Conservation (phyloP, 2,888 invertebrate genomes). For the Hirtodrosophila duncani region DNA sequence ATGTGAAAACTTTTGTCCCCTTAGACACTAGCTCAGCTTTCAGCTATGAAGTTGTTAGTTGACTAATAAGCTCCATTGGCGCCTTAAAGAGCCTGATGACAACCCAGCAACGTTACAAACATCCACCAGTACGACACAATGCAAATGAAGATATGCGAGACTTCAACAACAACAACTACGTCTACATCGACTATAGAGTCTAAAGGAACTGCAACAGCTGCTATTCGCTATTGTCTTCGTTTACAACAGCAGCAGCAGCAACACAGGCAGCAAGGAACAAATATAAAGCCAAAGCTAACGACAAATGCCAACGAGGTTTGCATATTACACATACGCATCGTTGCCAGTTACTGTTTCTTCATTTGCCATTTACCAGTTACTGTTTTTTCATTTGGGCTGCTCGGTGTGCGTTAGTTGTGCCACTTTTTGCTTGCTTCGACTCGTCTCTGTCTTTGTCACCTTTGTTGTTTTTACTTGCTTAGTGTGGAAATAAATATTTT, state of each 20-base stretch:
- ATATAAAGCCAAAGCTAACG: conserved; percentile 13
- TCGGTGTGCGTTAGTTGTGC: conserved; percentile 25
- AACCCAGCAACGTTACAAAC: conserved; percentile 8
- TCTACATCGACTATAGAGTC: background rate
- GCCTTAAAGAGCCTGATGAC: conserved; percentile 23
- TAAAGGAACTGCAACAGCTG: conserved; percentile 2
- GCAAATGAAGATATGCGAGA: conserved; percentile 42
- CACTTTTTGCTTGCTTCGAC: conserved; percentile 23
- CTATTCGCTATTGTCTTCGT: conserved; percentile 22
- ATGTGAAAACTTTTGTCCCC: conserved; percentile 29
- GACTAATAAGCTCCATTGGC: conserved; percentile 30
- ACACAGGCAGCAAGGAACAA: background rate
- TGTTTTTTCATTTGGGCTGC: conserved; percentile 5
- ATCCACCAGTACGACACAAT: conserved; percentile 16
- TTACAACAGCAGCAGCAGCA: conserved; percentile 6
- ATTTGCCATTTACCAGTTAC: conserved; percentile 27
- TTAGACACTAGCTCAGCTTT: conserved; percentile 23
- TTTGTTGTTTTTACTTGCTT: no score
- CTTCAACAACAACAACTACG: background rate
- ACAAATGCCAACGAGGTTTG: conserved; percentile 28
- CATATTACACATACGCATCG: conserved; percentile 61
- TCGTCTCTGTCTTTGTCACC: no score
- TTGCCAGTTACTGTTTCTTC: conserved; percentile 48
- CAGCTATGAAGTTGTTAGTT: conserved; percentile 33
- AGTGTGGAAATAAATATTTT: no score